Percentiles rank a stretch among this genome's conserved stretches.
Evolutionary conservation across 2,797 vertebrate species (phyloP).

Genomic region (Hypotaenidia okinawae): DNA sequence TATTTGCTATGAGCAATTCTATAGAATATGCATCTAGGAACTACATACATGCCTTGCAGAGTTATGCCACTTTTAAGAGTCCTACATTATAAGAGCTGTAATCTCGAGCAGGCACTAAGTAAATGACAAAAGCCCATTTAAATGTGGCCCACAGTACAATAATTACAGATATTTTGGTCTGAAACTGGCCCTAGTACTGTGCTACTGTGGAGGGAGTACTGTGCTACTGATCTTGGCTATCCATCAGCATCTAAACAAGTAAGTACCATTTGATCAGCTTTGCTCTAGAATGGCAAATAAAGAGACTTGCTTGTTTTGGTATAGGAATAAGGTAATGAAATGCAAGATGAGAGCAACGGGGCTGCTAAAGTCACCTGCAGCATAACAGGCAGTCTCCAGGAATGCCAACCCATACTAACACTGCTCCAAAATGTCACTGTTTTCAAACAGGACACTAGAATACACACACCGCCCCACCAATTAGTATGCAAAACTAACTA

Average conservation of each 20-base stretch:
- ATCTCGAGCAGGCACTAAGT: background rate
- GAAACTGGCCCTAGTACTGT: fast-evolving
- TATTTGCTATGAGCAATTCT: background rate
- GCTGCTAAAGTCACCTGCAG: background rate
- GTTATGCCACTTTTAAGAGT: background rate
- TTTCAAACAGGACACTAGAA: background rate
- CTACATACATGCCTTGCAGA: background rate
- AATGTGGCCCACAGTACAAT: background rate
- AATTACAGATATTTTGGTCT: background rate
- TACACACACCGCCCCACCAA: background rate
- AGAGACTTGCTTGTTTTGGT: background rate
- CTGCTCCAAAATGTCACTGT: background rate
- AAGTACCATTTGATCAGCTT: background rate
- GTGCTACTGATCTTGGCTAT: background rate
- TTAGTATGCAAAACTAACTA: background rate
- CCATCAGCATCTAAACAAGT: background rate
- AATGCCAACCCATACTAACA: background rate
- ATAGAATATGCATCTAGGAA: background rate
- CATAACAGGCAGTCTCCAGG: background rate
- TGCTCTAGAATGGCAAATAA: background rate
- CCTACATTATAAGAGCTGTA: background rate
- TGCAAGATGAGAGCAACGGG: background rate
- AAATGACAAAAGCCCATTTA: background rate
- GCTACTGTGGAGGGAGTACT: background rate
- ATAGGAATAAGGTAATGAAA: background rate